Percentiles rank a stretch among this genome's conserved stretches.
phyloP scores from a whole-genome alignment of 2,797 vertebrate genomes.

The Neosilurus mollespiculum region DNA sequence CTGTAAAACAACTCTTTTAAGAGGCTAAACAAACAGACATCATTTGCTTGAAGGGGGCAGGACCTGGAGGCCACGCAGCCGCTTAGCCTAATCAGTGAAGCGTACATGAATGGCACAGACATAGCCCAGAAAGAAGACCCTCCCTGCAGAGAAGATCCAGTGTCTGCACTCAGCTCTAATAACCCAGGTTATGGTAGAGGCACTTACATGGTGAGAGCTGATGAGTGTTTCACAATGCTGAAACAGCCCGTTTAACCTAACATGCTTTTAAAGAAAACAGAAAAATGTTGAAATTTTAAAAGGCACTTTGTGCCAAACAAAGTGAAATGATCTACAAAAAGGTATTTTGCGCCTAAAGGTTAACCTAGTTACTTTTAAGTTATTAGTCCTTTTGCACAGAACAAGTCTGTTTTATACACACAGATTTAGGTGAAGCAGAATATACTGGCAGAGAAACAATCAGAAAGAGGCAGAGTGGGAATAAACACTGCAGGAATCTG shows the following conservation, averaged over 20 bases:
- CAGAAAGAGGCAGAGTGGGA: background rate
- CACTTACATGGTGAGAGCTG: background rate
- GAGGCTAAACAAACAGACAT: slow-evolving; percentile 51
- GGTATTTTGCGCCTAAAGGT: background rate
- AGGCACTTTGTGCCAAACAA: background rate
- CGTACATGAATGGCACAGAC: slow-evolving; percentile 27
- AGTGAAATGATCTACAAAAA: background rate
- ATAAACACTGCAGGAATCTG: background rate
- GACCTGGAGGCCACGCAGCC: slow-evolving; percentile 37
- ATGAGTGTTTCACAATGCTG: background rate
- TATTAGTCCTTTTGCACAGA: background rate
- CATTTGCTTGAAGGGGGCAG: slow-evolving; percentile 28
- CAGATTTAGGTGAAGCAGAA: background rate
- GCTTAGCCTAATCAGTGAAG: slow-evolving; percentile 51
- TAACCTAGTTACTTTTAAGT: background rate
- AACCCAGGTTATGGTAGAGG: background rate
- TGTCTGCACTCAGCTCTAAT: slow-evolving; percentile 41
- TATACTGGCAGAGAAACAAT: background rate
- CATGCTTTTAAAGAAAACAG: background rate
- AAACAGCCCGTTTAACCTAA: background rate
- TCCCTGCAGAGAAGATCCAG: slow-evolving; percentile 16
- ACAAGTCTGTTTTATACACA: background rate
- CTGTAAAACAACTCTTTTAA: slow-evolving; percentile 16
- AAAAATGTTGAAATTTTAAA: background rate
- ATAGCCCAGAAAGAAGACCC: slow-evolving; percentile 26